Conservation (phyloP, 2,113 vertebrate genomes). For the Candoia aspera region DNA sequence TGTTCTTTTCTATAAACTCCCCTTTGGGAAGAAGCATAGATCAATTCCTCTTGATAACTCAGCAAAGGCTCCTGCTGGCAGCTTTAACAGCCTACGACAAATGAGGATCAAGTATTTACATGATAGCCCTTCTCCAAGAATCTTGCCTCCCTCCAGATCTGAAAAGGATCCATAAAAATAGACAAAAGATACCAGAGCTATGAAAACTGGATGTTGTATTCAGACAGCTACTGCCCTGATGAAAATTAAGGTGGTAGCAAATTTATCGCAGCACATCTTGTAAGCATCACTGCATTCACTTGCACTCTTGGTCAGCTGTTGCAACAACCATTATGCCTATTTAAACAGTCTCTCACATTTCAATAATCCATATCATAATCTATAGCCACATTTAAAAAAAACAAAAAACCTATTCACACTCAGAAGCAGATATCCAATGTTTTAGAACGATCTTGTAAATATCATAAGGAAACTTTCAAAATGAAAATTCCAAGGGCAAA, state of each 20-base stretch:
- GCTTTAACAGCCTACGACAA: neutral
- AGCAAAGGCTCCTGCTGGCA: neutral
- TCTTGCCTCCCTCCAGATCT: neutral
- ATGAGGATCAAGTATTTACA: neutral
- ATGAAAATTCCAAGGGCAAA: fast-evolving
- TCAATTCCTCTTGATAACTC: neutral
- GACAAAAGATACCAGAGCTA: neutral
- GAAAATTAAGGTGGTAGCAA: neutral
- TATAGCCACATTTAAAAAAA: neutral
- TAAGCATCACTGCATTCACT: neutral
- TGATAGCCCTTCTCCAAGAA: neutral
- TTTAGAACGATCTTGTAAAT: neutral
- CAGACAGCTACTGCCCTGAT: neutral
- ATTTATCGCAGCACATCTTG: neutral
- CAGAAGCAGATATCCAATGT: neutral
- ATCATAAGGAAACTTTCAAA: neutral
- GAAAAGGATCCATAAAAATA: neutral
- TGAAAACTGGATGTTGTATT: neutral
- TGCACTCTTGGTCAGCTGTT: neutral
- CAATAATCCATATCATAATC: neutral
- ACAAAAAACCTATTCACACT: neutral
- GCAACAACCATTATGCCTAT: neutral
- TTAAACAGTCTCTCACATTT: neutral
- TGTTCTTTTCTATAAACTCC: neutral
- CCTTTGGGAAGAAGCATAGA: too few relatives aligned